Evolutionary conservation across 2,888 invertebrate species (phyloP).

Genomic region (Charanyca ferruginea): DNA sequence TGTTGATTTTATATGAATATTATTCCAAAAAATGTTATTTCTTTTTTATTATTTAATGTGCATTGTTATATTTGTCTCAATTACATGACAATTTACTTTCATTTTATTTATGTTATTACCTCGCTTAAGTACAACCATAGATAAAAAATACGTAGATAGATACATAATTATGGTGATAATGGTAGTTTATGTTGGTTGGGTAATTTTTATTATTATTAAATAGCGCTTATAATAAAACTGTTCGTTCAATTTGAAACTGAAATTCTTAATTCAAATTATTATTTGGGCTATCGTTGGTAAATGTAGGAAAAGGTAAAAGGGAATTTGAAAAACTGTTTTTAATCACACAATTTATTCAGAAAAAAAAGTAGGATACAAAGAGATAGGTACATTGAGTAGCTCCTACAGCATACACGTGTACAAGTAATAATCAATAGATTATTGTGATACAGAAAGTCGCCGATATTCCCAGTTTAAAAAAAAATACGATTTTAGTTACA

Average conservation of each 20-base stretch:
- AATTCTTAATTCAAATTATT: not conserved
- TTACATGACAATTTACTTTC: slow-evolving; percentile 10
- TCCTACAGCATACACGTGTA: not conserved
- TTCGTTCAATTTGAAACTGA: slow-evolving; percentile 40
- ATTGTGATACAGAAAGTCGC: slow-evolving; percentile 10
- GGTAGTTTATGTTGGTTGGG: not conserved
- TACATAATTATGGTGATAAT: no score
- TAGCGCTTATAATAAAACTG: slow-evolving; percentile 3
- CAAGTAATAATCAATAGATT: not conserved
- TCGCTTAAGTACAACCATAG: slow-evolving; percentile 27
- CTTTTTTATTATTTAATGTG: not conserved
- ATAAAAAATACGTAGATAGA: not conserved
- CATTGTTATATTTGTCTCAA: not conserved
- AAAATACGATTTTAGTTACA: no score
- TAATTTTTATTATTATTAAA: slow-evolving; percentile 1
- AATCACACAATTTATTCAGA: slow-evolving; percentile 33
- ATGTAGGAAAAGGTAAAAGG: no score
- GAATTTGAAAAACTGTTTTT: not conserved
- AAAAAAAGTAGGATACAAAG: slow-evolving; percentile 15
- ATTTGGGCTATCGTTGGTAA: not conserved
- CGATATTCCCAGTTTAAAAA: not conserved
- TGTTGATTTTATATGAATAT: slow-evolving; percentile 2
- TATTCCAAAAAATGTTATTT: not conserved
- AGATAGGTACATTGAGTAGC: not conserved
- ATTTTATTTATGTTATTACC: slow-evolving; percentile 32